Evolutionary conservation across 2,113 vertebrate species (phyloP).

Genomic region (Empidonax alnorum): DNA sequence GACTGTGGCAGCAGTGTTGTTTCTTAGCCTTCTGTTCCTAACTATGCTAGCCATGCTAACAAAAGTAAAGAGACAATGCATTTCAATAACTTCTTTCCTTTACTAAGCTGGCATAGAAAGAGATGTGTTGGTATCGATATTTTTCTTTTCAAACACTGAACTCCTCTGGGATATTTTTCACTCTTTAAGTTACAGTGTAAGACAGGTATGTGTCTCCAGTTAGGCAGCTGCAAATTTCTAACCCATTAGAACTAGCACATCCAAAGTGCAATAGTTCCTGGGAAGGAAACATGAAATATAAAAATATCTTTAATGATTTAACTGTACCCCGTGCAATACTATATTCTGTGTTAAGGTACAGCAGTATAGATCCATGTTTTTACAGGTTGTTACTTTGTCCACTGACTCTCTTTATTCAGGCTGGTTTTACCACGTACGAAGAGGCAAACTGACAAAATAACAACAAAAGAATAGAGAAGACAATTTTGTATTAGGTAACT

Average conservation of each 20-base stretch:
- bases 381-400: neutral
- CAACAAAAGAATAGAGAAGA: neutral
- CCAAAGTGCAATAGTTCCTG: neutral
- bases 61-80: neutral
- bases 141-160: neutral
- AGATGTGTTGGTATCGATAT: neutral
- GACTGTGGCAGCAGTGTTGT: neutral
- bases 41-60: accelerated
- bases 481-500: neutral
- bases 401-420: neutral
- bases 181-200: neutral
- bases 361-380: neutral
- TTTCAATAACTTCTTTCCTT: neutral
- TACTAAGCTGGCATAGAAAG: neutral
- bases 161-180: neutral
- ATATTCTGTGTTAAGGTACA: neutral
- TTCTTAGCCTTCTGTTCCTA: neutral
- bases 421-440: neutral
- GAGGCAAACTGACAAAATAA: neutral
- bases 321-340: neutral
- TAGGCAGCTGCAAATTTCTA: neutral
- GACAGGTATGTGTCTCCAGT: neutral
- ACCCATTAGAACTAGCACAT: neutral
- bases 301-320: neutral
- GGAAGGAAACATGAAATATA: neutral